Percentiles rank a stretch among this genome's conserved stretches.
phyloP scores from a whole-genome alignment of 2,888 invertebrate species.

The Drosophila dives region DNA sequence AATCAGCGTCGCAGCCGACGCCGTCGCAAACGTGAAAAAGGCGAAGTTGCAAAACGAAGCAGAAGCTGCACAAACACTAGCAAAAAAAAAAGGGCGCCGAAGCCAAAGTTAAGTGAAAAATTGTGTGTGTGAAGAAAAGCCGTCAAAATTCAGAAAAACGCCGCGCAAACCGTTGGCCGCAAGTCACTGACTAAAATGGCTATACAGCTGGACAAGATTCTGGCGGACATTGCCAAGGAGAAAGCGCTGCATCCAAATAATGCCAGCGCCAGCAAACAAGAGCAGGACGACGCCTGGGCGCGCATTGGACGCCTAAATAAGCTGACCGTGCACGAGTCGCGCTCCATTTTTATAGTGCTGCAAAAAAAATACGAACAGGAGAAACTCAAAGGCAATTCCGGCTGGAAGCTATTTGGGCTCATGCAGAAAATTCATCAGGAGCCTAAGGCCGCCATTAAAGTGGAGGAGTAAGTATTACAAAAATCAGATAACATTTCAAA shows the following conservation, averaged over 20 bases:
- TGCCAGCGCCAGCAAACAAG: conserved; percentile 74
- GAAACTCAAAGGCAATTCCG: conserved; percentile 78
- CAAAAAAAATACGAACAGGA: conserved; percentile 84
- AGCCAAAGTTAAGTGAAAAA: conserved; percentile 38
- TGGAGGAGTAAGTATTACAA: conserved; percentile 76
- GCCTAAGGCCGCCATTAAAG: conserved; percentile 44
- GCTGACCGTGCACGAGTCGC: conserved; percentile 83
- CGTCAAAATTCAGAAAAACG: conserved; percentile 65
- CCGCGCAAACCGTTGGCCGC: conserved; percentile 47
- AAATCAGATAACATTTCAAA: background rate
- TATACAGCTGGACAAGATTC: conserved; percentile 83
- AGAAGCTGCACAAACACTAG: conserved; percentile 52
- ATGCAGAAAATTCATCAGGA: conserved; percentile 82
- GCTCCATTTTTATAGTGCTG: conserved; percentile 84
- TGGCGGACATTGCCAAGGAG: conserved; percentile 83
- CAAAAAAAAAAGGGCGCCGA: conserved; percentile 45
- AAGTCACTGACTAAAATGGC: conserved; percentile 80
- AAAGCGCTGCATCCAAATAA: conserved; percentile 82
- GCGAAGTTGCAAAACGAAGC: conserved; percentile 66
- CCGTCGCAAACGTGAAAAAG: conserved; percentile 67
- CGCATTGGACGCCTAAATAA: conserved; percentile 83
- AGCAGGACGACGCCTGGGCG: conserved; percentile 83
- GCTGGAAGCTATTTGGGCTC: conserved; percentile 82
- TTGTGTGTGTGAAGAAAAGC: conserved; percentile 36
- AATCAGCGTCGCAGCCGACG: conserved; percentile 67